Conservation (phyloP, 1,140 invertebrate genomes). For the Heterodera carotae region DNA sequence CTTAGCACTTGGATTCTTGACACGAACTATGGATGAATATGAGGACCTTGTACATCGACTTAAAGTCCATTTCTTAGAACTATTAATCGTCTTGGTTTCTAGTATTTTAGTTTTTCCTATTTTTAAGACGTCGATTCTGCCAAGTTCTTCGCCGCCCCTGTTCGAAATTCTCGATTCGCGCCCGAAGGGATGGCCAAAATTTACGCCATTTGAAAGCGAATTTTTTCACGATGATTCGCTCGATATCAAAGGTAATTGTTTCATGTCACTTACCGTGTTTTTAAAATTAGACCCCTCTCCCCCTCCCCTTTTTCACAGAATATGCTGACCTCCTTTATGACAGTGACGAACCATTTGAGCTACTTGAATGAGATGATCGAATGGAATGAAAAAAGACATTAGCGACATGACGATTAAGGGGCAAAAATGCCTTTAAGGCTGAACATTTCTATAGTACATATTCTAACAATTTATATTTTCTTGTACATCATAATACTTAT, state of each 20-base stretch:
- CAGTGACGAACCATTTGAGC: constrained; percentile 67
- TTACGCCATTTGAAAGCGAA: constrained; percentile 56
- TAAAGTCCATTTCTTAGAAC: constrained; percentile 36
- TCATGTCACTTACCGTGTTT: too few relatives aligned
- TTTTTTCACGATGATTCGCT: constrained; percentile 45
- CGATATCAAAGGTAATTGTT: constrained; percentile 50
- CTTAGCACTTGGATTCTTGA: constrained; percentile 57
- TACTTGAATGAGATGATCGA: constrained; percentile 38
- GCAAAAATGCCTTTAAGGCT: too few relatives aligned
- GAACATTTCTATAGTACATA: too few relatives aligned
- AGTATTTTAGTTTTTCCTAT: background rate
- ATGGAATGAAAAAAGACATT: too few relatives aligned
- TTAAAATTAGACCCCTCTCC: too few relatives aligned
- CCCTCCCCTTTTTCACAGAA: constrained; percentile 43
- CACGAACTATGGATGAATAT: constrained; percentile 51
- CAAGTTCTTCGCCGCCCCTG: constrained; percentile 52
- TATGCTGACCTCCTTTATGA: constrained; percentile 60
- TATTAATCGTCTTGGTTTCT: constrained; percentile 24
- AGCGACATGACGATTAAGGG: too few relatives aligned
- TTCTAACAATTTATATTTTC: too few relatives aligned
- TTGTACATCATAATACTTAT: too few relatives aligned
- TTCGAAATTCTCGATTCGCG: constrained; percentile 61
- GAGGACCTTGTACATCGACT: constrained; percentile 51
- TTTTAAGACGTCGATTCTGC: constrained; percentile 34
- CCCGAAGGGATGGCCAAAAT: constrained; percentile 56